Base-by-base conservation (phyloP, 2,113 vertebrate species). In the Prunella fulvescens region DNA sequence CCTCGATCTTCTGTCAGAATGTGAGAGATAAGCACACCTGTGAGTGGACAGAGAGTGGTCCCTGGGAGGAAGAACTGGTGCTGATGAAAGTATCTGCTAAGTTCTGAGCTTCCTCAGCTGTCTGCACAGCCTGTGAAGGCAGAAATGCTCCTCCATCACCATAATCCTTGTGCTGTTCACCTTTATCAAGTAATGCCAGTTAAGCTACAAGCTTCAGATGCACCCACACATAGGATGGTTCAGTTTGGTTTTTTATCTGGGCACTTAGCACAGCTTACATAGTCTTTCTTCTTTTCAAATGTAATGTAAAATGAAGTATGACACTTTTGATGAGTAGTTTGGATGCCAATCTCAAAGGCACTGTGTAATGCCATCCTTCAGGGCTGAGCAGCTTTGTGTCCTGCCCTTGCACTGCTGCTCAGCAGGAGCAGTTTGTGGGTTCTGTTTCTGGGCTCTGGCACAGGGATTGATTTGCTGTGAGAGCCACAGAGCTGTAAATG, bases 351-450 rank as follows among this genome's bases (percentile, higher is more conserved):
- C 28, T 58, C 31, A 25, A 69, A 54, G 62, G 48, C 57, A 81
- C 5, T 1, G 0, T 72, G 81, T 61, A 65, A 44, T 31, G 54
- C 54, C 4, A 2, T 44, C 65, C 51, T 81, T 95, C 48, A 61
- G 2, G 4, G 50, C 35, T 0, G 0, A 64, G 70, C 17, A 74
- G 44, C 17, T 56, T 45, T 39, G 18, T 54, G 58, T 51, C 53
- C 62, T 88, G 53, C 39, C 58, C 64, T 83, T 31, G 18, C 67
- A 6, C 25, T 25, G 39, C 11, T 6, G 62, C 69, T 82, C 3
- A 2, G 65, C 3, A 14, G 42, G 53, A 70, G 39, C 9, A 11
- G 50, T 61, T 45, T 25, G 25, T 7, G 44, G 23, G 6, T 44
- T 86, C 73, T 74, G 31, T 42, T 64, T 78, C 60, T 57, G 53